A percentile compares a stretch with the other conserved stretches of the same genome.
Evolutionary conservation across 2,797 vertebrate species (phyloP).

Genomic region (Sardinella longiceps): DNA sequence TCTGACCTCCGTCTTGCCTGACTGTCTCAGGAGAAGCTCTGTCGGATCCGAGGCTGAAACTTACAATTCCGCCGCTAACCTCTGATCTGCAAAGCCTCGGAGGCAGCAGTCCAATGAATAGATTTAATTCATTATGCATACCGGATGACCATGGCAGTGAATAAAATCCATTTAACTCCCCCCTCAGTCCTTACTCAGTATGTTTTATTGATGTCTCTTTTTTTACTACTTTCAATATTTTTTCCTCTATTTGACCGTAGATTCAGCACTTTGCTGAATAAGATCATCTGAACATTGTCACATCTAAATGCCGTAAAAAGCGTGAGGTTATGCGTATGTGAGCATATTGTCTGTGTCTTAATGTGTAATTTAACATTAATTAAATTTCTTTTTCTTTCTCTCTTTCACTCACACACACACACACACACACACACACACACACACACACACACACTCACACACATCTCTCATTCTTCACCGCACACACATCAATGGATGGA

Average conservation of each 20-base stretch:
- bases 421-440: not conserved
- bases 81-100: constrained; percentile 29
- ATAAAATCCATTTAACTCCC: not conserved
- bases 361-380: not conserved
- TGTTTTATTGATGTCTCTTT: constrained; percentile 19
- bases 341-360: not conserved
- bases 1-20: constrained; percentile 17
- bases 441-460: not conserved
- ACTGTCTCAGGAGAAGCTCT: not conserved
- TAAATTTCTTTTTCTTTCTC: not conserved
- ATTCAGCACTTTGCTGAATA: not conserved
- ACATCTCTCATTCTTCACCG: not conserved
- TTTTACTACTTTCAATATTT: not conserved
- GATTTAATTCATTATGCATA: constrained; percentile 40
- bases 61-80: constrained; percentile 26
- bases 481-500: constrained; percentile 1
- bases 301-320: not conserved
- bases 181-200: not conserved
- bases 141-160: not conserved
- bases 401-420: constrained; percentile 18
- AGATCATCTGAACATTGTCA: not conserved
- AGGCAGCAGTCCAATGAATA: not conserved
- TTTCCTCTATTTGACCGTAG: not conserved
- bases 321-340: not conserved
- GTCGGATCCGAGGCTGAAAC: constrained; percentile 1